phyloP scores from a whole-genome alignment of 2,888 invertebrate species.

The Hirtodrosophila trivittata region DNA sequence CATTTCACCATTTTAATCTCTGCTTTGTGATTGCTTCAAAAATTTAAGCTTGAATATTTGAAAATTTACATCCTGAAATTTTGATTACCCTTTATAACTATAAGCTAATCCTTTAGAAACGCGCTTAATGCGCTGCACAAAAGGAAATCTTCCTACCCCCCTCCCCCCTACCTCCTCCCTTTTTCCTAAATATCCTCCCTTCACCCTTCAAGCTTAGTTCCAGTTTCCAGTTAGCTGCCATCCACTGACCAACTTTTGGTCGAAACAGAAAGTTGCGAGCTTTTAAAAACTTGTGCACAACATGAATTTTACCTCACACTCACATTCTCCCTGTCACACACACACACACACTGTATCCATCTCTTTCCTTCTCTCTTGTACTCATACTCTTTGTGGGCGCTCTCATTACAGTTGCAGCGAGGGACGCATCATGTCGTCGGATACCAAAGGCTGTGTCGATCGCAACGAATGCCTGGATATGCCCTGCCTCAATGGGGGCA shows the following conservation, averaged over 20 bases:
- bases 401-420: conserved; percentile 91
- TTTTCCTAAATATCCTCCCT: no score
- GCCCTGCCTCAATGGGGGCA: conserved; percentile 96
- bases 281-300: conserved; percentile 58
- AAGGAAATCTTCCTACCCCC: background rate
- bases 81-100: conserved; percentile 31
- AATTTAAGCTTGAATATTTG: conserved; percentile 3
- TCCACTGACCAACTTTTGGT: conserved; percentile 42
- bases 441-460: conserved; percentile 96
- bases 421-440: conserved; percentile 94
- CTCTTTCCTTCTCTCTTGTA: background rate
- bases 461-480: conserved; percentile 97
- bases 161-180: background rate
- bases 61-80: conserved; percentile 10
- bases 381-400: conserved; percentile 3
- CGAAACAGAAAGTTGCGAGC: conserved; percentile 50
- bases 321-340: background rate
- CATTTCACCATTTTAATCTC: background rate
- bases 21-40: background rate
- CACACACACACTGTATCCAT: background rate
- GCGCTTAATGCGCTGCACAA: conserved; percentile 49
- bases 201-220: no score
- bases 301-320: conserved; percentile 49
- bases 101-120: conserved; percentile 42
- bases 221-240: background rate